Percentiles rank a stretch among this genome's conserved stretches.
Evolutionary conservation across 2,888 invertebrate genomes (phyloP).

Genomic region (Antheraea assamensis): DNA sequence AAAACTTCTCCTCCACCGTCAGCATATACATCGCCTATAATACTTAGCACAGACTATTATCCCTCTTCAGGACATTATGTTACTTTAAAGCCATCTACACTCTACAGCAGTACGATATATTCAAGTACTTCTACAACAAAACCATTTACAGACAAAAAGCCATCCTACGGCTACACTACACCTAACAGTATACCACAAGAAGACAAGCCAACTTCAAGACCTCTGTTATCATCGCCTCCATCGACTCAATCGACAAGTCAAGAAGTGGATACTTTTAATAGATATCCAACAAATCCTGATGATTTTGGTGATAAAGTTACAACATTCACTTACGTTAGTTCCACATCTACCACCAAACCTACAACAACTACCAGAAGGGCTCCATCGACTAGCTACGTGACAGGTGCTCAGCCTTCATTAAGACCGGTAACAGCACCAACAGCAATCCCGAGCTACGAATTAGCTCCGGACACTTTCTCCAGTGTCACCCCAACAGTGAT

Average conservation of each 20-base stretch:
- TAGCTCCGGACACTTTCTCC: constrained; percentile 66
- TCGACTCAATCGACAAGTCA: constrained; percentile 74
- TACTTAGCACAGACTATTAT: constrained; percentile 60
- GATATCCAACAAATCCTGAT: constrained; percentile 70
- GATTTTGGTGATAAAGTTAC: constrained; percentile 68
- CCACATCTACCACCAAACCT: constrained; percentile 58
- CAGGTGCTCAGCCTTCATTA: constrained; percentile 73
- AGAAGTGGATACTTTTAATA: constrained; percentile 72
- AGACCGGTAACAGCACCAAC: constrained; percentile 67
- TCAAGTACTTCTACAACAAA: constrained; percentile 36
- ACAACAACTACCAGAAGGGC: constrained; percentile 61
- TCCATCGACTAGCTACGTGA: constrained; percentile 75
- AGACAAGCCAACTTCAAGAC: constrained; percentile 51
- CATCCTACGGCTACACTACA: constrained; percentile 53
- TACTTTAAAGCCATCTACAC: constrained; percentile 65
- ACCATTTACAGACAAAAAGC: constrained; percentile 46
- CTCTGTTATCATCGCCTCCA: constrained; percentile 59
- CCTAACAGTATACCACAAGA: constrained; percentile 58
- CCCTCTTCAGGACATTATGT: constrained; percentile 71
- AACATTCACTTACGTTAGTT: constrained; percentile 69
- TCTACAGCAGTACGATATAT: constrained; percentile 24
- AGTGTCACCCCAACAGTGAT: constrained; percentile 78
- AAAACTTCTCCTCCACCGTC: constrained; percentile 67
- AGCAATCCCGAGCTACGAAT: constrained; percentile 56
- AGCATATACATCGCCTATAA: constrained; percentile 51